Percentiles rank a stretch among this genome's conserved stretches.
phyloP scores from a whole-genome alignment of 2,888 invertebrate species.

The Hemicrepidius hirtus region DNA sequence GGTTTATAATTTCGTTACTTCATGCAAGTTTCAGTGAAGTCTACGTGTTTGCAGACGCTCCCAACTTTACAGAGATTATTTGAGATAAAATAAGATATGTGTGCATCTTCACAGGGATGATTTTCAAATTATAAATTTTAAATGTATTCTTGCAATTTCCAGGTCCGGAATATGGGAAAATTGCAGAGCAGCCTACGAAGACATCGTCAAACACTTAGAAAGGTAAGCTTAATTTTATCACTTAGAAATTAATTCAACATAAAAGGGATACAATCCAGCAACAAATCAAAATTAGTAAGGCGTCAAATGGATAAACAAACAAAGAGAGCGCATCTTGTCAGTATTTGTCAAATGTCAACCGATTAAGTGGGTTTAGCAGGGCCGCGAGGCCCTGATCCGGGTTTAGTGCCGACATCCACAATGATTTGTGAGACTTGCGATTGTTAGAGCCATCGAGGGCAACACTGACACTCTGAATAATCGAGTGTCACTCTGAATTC shows the following conservation, averaged over 20 bases:
- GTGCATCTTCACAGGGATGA: background rate
- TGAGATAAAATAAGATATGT: slow-evolving; percentile 22
- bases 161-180: slow-evolving; percentile 95
- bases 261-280: background rate
- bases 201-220: slow-evolving; percentile 95
- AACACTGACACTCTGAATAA: slow-evolving; percentile 65
- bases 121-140: no score
- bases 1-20: slow-evolving; percentile 51
- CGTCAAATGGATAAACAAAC: slow-evolving; percentile 43
- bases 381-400: slow-evolving; percentile 62
- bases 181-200: slow-evolving; percentile 95
- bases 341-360: slow-evolving; percentile 68
- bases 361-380: slow-evolving; percentile 64
- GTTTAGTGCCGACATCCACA: slow-evolving; percentile 65
- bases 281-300: slow-evolving; percentile 33
- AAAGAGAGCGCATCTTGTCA: slow-evolving; percentile 56
- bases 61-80: slow-evolving; percentile 35
- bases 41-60: slow-evolving; percentile 42
- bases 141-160: slow-evolving; percentile 52
- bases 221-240: slow-evolving; percentile 78
- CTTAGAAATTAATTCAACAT: background rate
- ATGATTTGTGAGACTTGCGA: slow-evolving; percentile 70
- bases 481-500: slow-evolving; percentile 64
- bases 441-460: slow-evolving; percentile 59
- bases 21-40: slow-evolving; percentile 45